Conservation (phyloP, 2,113 vertebrate species). For the Sterna hirundo region DNA sequence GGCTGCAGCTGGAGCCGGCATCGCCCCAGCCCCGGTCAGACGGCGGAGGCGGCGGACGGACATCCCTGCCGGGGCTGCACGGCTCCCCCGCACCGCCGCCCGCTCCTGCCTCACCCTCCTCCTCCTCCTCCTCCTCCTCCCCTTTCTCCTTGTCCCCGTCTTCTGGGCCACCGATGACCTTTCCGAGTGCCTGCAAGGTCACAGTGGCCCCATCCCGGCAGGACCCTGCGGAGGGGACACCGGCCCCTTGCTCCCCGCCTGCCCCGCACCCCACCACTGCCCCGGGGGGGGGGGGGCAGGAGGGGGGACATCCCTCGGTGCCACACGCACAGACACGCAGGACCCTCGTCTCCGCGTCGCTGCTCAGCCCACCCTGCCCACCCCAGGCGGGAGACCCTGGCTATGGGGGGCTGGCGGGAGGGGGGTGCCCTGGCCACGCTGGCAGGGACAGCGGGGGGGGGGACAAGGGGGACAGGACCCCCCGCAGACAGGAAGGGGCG, state of each 20-base stretch:
- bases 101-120: background rate
- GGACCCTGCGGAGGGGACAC: background rate
- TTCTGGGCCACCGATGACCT: background rate
- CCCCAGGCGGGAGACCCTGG: background rate
- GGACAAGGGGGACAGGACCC: fast-evolving
- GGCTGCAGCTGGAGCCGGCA: background rate
- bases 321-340: fast-evolving
- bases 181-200: slow-evolving; percentile 28
- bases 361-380: background rate
- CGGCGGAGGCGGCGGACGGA: background rate
- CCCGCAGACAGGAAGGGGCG: fast-evolving
- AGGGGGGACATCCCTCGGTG: background rate
- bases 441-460: fast-evolving
- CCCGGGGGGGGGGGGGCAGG: background rate
- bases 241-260: background rate
- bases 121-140: background rate
- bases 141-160: background rate
- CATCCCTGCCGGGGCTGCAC: background rate
- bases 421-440: background rate
- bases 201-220: background rate
- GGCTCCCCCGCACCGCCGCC: background rate
- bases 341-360: background rate
- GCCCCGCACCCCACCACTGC: fast-evolving
- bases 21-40: background rate
- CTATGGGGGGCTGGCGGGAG: background rate